These are phyloP conservation scores for Potamilus streckersoni DNA, from an alignment of 1,140 invertebrate species.

Conservation along the genomic window DNA sequence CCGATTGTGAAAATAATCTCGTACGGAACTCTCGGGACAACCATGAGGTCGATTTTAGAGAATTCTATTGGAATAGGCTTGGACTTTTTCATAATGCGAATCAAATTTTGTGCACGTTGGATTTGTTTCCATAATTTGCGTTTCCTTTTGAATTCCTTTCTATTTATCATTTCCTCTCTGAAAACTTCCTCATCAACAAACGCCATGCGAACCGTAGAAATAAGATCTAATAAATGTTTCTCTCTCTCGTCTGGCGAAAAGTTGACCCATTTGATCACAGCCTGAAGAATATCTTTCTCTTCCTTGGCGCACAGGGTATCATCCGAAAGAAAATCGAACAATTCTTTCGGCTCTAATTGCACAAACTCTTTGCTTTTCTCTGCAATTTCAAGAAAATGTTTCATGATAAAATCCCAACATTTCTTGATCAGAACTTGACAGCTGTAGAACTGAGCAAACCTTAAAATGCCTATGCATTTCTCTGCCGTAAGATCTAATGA, in stretches of 20 bases:
- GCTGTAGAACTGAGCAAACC: conserved; percentile 81
- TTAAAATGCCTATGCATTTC: conserved; percentile 86
- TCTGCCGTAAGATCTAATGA: conserved; percentile 74
- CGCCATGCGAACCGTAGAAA: conserved; percentile 11
- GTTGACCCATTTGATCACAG: conserved; percentile 98
- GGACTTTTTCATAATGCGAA: conserved; percentile 14
- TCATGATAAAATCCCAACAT: conserved; percentile 70
- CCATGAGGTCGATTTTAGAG: background rate
- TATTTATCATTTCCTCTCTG: conserved; percentile 15
- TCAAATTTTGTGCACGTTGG: conserved; percentile 27
- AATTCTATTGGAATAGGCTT: background rate
- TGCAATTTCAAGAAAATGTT: conserved; percentile 72
- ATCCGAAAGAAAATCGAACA: conserved; percentile 95
- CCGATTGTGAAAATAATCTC: conserved; percentile 72
- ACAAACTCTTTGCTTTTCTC: conserved; percentile 98
- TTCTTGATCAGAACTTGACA: conserved; percentile 77
- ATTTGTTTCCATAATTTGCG: conserved; percentile 19
- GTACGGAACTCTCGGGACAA: conserved; percentile 34
- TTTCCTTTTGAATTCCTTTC: conserved; percentile 18
- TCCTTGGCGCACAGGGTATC: conserved; percentile 95
- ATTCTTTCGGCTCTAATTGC: conserved; percentile 89
- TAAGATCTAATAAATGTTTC: conserved; percentile 2
- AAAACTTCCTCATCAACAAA: conserved; percentile 22
- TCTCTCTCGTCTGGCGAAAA: conserved; percentile 91
- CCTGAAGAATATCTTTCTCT: conserved; percentile 90